These are phyloP conservation scores for Himalopsyche japonica DNA, from an alignment of 2,888 invertebrate genomes.

Conservation along the genomic window DNA sequence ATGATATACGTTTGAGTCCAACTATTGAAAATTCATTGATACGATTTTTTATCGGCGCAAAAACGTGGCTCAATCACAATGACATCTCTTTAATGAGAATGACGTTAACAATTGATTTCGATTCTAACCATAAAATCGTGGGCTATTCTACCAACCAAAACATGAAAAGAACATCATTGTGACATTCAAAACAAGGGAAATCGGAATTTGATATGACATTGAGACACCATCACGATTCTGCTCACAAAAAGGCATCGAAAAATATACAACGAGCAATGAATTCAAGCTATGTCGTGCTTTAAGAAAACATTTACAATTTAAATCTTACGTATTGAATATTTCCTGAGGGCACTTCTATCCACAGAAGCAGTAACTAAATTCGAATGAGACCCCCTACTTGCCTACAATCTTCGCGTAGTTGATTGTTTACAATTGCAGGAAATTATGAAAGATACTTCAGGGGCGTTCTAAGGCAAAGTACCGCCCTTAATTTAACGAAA, in stretches of 20 bases:
- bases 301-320: constrained; percentile 36
- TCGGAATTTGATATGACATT: constrained; percentile 26
- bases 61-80: background rate
- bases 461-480: background rate
- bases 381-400: background rate
- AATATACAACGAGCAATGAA: constrained; percentile 24
- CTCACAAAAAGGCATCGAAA: background rate
- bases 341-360: constrained; percentile 12
- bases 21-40: background rate
- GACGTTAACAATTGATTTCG: constrained; percentile 20
- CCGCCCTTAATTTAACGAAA: too few species aligned
- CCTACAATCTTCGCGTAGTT: constrained; percentile 10
- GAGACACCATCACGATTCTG: background rate
- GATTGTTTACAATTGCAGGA: constrained; percentile 26
- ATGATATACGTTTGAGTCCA: background rate
- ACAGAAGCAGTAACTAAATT: constrained; percentile 26
- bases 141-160: constrained; percentile 24
- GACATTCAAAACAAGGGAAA: constrained; percentile 28
- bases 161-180: constrained; percentile 28
- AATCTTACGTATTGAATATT: constrained; percentile 33
- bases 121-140: constrained; percentile 18
- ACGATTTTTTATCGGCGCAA: constrained; percentile 10
- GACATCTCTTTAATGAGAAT: constrained; percentile 1
- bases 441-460: constrained; percentile 15
- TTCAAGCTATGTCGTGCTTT: constrained; percentile 24